Evolutionary conservation across 2,797 vertebrate genomes (phyloP).

Genomic region (Micropoecilia bifurca): DNA sequence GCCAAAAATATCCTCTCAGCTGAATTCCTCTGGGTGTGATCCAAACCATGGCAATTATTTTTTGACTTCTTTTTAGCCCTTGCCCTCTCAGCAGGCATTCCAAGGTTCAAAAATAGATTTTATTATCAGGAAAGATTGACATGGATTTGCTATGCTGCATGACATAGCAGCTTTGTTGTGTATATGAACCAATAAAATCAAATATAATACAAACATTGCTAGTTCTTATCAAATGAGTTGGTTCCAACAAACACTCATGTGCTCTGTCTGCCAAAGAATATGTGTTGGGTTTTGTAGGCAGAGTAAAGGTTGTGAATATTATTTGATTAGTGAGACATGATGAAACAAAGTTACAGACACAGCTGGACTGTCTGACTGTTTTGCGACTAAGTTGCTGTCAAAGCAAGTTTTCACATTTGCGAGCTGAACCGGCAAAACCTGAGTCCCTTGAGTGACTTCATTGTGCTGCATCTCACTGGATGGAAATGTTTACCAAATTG

Average conservation of each 20-base stretch:
- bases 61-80: neutral
- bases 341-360: conserved; percentile 18
- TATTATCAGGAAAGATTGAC: neutral
- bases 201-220: neutral
- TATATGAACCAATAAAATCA: neutral
- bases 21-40: neutral
- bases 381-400: conserved; percentile 25
- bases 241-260: neutral
- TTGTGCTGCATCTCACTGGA: conserved; percentile 57
- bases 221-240: conserved; percentile 15
- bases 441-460: conserved; percentile 17
- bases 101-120: neutral
- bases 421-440: conserved; percentile 13
- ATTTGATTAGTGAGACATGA: conserved; percentile 39
- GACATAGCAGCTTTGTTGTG: neutral
- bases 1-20: neutral
- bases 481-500: conserved; percentile 79
- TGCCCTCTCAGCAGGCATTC: neutral
- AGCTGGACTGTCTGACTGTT: conserved; percentile 35
- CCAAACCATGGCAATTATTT: neutral
- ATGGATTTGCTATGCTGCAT: neutral
- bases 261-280: conserved; percentile 14
- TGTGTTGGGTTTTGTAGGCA: conserved; percentile 11
- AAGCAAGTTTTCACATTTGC: conserved; percentile 27
- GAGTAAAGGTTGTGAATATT: conserved; percentile 50